Conservation (phyloP, 2,797 vertebrate genomes). For the Pangasius larnaudii region DNA sequence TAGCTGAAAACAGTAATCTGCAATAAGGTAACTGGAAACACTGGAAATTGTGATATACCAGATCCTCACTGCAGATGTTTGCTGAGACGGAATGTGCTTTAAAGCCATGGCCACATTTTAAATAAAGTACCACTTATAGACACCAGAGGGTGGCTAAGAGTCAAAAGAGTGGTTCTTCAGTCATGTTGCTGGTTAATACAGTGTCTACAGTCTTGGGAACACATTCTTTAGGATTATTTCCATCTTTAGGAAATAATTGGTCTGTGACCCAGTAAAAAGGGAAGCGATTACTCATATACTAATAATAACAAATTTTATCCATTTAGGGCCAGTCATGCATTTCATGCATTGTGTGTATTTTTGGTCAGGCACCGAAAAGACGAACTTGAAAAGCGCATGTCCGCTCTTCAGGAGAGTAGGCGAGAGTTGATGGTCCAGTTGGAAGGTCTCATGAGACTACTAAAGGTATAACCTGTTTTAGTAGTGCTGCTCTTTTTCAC, state of each 20-base stretch:
- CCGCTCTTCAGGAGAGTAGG: constrained; percentile 93
- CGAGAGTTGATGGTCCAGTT: constrained; percentile 97
- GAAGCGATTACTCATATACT: not conserved
- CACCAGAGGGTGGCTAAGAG: constrained; percentile 66
- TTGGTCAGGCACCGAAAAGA: constrained; percentile 91
- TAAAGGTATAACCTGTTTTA: constrained; percentile 81
- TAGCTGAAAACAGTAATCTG: not conserved
- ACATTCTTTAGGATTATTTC: not conserved
- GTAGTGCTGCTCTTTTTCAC: not conserved
- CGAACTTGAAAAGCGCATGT: constrained; percentile 96
- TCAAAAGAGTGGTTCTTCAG: constrained; percentile 15
- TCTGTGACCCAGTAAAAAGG: not conserved
- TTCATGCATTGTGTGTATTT: constrained; percentile 16
- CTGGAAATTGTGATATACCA: not conserved
- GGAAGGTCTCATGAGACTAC: constrained; percentile 95
- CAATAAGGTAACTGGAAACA: not conserved
- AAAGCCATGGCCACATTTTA: not conserved
- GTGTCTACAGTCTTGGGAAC: not conserved
- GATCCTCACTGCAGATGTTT: not conserved
- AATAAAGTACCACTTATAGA: constrained; percentile 41
- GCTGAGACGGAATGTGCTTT: not conserved
- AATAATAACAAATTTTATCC: not conserved
- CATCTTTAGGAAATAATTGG: not conserved
- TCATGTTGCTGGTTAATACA: not conserved
- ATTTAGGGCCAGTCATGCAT: constrained; percentile 11